Evolutionary conservation across 2,888 invertebrate genomes (phyloP), one percentile per base, ranked within the genome.

Genomic region (Pantelozetes paolii): DNA sequence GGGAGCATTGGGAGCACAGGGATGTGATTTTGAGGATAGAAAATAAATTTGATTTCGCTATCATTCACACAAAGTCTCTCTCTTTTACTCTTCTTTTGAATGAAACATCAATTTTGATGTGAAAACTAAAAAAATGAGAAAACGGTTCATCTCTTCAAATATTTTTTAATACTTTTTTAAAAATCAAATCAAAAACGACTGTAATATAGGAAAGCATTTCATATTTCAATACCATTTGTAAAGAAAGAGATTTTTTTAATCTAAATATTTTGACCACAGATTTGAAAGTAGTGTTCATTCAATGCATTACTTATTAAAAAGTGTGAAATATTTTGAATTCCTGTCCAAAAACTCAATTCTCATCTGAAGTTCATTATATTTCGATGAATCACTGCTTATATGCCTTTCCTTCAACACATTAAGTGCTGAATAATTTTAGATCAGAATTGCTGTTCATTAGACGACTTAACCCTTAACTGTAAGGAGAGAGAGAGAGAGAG

Each of bases 41-140:
- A 69, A 69, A 69, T 69, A 69, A 8, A 69, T 69, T 69, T 69
- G 69, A 69, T 69, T 69, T 69, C 32, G 11, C 69, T 69, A 3
- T 28, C 69, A n/a, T 32, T 69, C 69, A 11, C 69, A n/a, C 32
- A 13, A 40, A 40, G n/a, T n/a, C n/a, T 69, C 6, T 69, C 69
- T 23, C n/a, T 69, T 26, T 3, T 11, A 20, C 42, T 42, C 30
- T 11, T 32, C 18, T 69, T 69, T n/a, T n/a, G n/a, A n/a, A n/a
- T n/a, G 64, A 64, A 32, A 32, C 64, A 36, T 36, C 6, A 8
- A 23, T 64, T 26, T 23, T 6, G 13, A 40, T 13, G 40, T 6
- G 13, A 40, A 9, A 9, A 9, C 40, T 40, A 6, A 9, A 13
- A 40, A 40, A 40, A 40, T 40, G 8, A 9, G 40, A 40, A 40